Conservation (phyloP, 2,888 invertebrate species). For the Parnassius mnemosyne region DNA sequence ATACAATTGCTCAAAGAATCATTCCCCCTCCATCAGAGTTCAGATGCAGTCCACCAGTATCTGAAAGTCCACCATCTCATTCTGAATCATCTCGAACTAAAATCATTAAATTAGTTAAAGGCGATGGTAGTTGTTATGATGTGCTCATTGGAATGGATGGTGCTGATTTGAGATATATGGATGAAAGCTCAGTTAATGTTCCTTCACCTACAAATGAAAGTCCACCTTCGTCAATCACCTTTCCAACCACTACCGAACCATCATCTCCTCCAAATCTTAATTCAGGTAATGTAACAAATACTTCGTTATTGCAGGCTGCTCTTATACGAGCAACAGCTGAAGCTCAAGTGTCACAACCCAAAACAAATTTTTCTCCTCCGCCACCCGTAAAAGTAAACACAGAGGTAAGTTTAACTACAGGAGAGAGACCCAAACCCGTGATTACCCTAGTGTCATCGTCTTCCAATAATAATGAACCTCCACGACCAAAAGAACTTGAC, state of each 20-base stretch:
- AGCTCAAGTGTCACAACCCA: slow-evolving; percentile 69
- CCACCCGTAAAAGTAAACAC: slow-evolving; percentile 84
- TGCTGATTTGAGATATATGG: slow-evolving; percentile 94
- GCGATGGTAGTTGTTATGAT: slow-evolving; percentile 85
- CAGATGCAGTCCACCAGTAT: slow-evolving; percentile 83
- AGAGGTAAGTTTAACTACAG: slow-evolving; percentile 84
- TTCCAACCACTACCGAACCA: slow-evolving; percentile 81
- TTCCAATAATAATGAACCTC: slow-evolving; percentile 69
- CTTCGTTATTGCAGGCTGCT: slow-evolving; percentile 86
- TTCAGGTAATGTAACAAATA: slow-evolving; percentile 77
- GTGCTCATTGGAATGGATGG: slow-evolving; percentile 89
- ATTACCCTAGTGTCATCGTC: slow-evolving; percentile 82
- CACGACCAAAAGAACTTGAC: slow-evolving; percentile 59
- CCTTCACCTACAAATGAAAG: slow-evolving; percentile 90
- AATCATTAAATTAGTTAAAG: slow-evolving; percentile 79
- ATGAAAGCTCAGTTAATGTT: slow-evolving; percentile 92
- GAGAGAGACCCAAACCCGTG: slow-evolving; percentile 80
- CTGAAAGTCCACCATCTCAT: slow-evolving; percentile 82
- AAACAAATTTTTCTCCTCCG: slow-evolving; percentile 64
- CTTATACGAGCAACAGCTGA: slow-evolving; percentile 85
- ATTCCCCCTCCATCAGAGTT: slow-evolving; percentile 88
- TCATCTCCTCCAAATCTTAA: slow-evolving; percentile 79
- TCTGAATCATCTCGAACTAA: slow-evolving; percentile 77
- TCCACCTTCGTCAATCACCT: slow-evolving; percentile 84
- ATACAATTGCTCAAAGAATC: slow-evolving; percentile 83